Percentiles rank a stretch among this genome's conserved stretches.
Evolutionary conservation across 2,113 vertebrate genomes (phyloP).

Genomic region (Xerus inauris): DNA sequence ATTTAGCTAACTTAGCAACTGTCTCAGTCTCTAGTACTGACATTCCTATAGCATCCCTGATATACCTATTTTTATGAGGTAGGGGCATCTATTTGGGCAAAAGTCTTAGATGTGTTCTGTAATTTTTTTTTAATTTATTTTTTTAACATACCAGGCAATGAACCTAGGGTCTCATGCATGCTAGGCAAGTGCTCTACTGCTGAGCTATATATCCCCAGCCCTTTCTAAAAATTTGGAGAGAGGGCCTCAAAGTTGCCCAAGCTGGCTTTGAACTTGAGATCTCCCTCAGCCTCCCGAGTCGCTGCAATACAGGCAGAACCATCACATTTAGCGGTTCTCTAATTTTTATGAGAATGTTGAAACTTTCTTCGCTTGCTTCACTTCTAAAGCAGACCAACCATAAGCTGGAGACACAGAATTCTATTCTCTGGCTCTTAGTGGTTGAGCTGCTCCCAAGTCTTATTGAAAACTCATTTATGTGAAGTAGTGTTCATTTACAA

Average conservation of each 20-base stretch:
- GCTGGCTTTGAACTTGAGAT: not conserved
- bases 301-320: not conserved
- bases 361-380: not conserved
- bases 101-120: not conserved
- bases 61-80: not conserved
- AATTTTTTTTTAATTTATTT: not conserved
- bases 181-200: not conserved
- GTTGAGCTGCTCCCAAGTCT: not conserved
- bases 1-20: not conserved
- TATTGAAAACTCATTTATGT: not conserved
- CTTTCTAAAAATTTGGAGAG: not conserved
- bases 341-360: not conserved
- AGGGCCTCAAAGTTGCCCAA: not conserved
- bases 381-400: not conserved
- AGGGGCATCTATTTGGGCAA: not conserved
- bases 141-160: not conserved
- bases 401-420: not conserved
- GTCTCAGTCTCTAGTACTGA: not conserved
- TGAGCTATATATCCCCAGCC: not conserved
- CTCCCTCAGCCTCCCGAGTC: not conserved
- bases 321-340: not conserved
- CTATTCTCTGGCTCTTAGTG: not conserved
- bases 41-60: not conserved
- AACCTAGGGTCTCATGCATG: not conserved
- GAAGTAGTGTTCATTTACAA: not conserved